Evolutionary conservation across 1,140 invertebrate genomes (phyloP), one percentile per base, ranked within the genome.

Genomic region (Penaeus indicus): DNA sequence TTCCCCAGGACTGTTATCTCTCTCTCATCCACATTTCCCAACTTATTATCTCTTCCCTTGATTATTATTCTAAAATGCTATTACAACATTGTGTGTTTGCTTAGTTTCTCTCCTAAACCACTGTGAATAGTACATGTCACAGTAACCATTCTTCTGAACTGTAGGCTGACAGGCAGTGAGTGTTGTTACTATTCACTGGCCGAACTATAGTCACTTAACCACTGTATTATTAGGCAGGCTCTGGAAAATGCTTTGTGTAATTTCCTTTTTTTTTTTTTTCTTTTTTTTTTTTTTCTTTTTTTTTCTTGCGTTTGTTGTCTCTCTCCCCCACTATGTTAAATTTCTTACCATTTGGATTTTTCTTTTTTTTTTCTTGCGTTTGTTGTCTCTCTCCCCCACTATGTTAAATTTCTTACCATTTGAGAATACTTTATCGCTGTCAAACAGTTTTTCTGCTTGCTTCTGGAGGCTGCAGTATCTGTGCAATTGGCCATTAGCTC

Each of bases 401-500:
- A 47, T 42, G 77, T 86, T 32, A 75, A 38, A 75, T 75, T 32
- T 38, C 72, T 75, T 75, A 27, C 72, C 42, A 27, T 75, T 75
- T 75, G 72, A 32, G 27, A 32, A 38, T 75, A 32, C 25, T 38
- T 75, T 75, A 27, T 32, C 27, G 42, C 27, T 32, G 72, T 32
- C 72, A 27, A 27, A 32, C 42, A 60, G 61, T 77, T 86, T 79
- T 62, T 61, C 61, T 78, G 61, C 69, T 78, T 86, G 72, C 62
- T 77, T 60, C 84, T 79, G 61, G 75, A 79, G 72, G 84, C 75
- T 86, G 84, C 84, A 79, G 79, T 86, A 86, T 67, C 27, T 60
- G 87, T 88, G 87, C 87, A 88, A 88, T 88, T 88, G 87, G 87
- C 87, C 86, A 77, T 78, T 82, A 62, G 87, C 87, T 88, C 85